Conservation (phyloP, 23 tunicate genomes). For the Ciona savignyi region DNA sequence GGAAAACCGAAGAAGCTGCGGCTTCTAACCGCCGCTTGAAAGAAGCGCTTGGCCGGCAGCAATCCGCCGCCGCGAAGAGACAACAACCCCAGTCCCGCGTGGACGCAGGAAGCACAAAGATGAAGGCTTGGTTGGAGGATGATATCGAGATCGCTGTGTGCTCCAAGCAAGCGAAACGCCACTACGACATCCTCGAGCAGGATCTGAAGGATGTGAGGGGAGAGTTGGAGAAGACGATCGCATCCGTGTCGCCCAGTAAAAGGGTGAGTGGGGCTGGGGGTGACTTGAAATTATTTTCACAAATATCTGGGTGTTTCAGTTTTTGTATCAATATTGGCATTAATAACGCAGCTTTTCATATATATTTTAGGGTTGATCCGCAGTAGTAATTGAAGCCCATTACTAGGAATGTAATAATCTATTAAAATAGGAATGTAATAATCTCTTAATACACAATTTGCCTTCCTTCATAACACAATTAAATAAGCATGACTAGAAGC, state of each 20-base stretch:
- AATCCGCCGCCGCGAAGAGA: conserved; percentile 37
- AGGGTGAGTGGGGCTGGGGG: conserved; percentile 26
- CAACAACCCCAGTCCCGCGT: conserved; percentile 27
- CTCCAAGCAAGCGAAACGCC: conserved; percentile 60
- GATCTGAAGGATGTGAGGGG: conserved; percentile 27
- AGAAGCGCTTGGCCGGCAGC: conserved; percentile 51
- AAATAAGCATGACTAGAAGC: too few relatives aligned
- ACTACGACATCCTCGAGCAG: conserved; percentile 25
- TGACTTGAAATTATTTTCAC: too few relatives aligned
- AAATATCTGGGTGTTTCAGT: background rate
- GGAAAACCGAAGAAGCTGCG: conserved; percentile 88
- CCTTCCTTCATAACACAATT: too few relatives aligned
- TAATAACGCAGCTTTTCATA: too few relatives aligned
- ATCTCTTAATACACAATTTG: too few relatives aligned
- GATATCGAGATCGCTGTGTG: conserved; percentile 55
- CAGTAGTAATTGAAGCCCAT: too few relatives aligned
- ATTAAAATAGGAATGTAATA: too few relatives aligned
- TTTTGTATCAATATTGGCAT: too few relatives aligned
- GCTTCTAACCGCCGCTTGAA: conserved; percentile 66
- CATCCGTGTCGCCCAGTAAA: conserved; percentile 36
- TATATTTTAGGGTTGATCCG: too few relatives aligned
- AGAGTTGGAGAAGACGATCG: conserved; percentile 17
- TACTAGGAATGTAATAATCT: too few relatives aligned
- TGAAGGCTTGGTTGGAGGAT: conserved; percentile 61
- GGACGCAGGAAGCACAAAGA: conserved; percentile 30